Percentiles rank a stretch among this genome's conserved stretches.
Conservation (phyloP, 2,888 invertebrate genomes). For the Ptychoptera contaminata region DNA sequence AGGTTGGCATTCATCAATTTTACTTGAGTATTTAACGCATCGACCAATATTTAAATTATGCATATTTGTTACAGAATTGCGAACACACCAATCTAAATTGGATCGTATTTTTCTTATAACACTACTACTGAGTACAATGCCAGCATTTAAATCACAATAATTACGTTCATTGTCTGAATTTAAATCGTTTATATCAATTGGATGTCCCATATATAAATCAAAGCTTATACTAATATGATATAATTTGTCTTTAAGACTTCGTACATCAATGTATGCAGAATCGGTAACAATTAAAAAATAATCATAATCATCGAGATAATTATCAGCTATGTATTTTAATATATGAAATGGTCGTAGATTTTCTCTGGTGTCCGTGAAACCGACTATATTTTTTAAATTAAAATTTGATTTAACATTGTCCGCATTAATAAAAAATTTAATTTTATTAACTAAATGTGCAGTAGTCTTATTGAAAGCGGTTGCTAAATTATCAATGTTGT, state of each 20-base stretch:
- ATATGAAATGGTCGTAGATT: constrained; percentile 73
- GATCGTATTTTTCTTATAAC: constrained; percentile 61
- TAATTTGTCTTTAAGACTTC: constrained; percentile 53
- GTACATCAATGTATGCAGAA: constrained; percentile 67
- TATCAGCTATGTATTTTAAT: constrained; percentile 78
- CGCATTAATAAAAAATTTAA: constrained; percentile 62
- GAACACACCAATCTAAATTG: constrained; percentile 79
- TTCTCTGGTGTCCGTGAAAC: constrained; percentile 65
- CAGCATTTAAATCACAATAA: constrained; percentile 49
- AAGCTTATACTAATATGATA: constrained; percentile 67
- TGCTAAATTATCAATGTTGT: constrained; percentile 54
- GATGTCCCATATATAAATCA: constrained; percentile 63
- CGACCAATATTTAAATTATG: constrained; percentile 80
- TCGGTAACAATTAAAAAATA: constrained; percentile 84
- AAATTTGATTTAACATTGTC: constrained; percentile 37
- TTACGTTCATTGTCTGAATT: constrained; percentile 22
- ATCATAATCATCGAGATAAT: constrained; percentile 78
- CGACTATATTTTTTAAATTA: constrained; percentile 57
- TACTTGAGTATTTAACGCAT: constrained; percentile 41
- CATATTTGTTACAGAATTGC: constrained; percentile 65
- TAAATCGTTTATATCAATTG: constrained; percentile 14
- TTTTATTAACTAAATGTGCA: constrained; percentile 67
- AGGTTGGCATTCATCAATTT: constrained; percentile 27
- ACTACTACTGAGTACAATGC: constrained; percentile 76
- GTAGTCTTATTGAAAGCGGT: constrained; percentile 78